phyloP scores from a whole-genome alignment of 1,140 invertebrate genomes.

The Brachionus paranguensis region DNA sequence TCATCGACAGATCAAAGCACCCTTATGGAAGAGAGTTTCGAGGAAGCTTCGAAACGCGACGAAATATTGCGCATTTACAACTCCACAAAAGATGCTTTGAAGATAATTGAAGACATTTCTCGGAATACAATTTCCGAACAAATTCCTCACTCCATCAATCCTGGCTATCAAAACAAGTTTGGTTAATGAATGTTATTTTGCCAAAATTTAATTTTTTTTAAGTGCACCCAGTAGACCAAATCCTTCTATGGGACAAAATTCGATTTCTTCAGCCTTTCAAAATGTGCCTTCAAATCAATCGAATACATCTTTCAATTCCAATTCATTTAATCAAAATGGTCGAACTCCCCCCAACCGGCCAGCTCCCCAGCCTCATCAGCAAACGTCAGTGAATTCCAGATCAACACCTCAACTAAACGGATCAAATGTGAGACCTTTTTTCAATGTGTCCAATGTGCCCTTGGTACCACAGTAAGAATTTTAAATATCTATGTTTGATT shows the following conservation, averaged over 20 bases:
- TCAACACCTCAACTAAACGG: background rate
- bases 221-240: background rate
- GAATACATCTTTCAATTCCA: background rate
- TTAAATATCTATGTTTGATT: background rate
- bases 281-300: background rate
- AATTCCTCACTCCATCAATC: background rate
- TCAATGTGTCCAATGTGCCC: constrained; percentile 7
- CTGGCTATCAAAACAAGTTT: background rate
- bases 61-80: constrained; percentile 99
- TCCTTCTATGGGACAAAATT: background rate
- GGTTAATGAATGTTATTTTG: background rate
- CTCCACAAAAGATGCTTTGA: constrained; percentile 92
- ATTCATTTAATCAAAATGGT: background rate
- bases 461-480: constrained; percentile 23
- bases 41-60: constrained; percentile 90
- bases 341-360: background rate
- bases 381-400: background rate
- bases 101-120: constrained; percentile 94
- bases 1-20: constrained; percentile 59
- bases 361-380: background rate
- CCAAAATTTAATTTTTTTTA: background rate
- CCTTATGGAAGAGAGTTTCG: constrained; percentile 98
- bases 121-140: constrained; percentile 72
- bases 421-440: background rate
- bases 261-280: background rate